These are phyloP conservation scores for Rhimphoctona megacephalus DNA, from an alignment of 2,888 invertebrate species.

Conservation along the genomic window DNA sequence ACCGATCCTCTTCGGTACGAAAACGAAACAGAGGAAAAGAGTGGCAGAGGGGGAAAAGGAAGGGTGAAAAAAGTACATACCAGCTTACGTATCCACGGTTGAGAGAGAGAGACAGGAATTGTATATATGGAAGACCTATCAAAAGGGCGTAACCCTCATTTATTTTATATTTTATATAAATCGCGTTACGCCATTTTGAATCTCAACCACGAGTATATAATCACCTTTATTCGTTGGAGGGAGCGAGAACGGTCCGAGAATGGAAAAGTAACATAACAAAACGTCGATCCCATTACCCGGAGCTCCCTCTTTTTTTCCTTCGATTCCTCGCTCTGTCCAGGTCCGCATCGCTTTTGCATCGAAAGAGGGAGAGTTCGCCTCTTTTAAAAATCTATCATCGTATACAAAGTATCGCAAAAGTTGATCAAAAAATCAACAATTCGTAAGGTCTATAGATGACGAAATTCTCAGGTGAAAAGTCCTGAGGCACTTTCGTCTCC, in stretches of 20 bases:
- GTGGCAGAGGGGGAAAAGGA: constrained; percentile 23
- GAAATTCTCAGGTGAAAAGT: background rate
- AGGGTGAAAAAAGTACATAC: constrained; percentile 64
- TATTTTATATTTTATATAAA: background rate
- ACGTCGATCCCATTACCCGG: constrained; percentile 84
- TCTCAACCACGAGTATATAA: background rate
- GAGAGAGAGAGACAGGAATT: constrained; percentile 11
- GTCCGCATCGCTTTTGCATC: constrained; percentile 25
- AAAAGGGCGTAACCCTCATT: constrained; percentile 1
- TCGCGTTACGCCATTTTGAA: background rate
- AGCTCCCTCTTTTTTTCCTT: constrained; percentile 70
- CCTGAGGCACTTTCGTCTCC: background rate
- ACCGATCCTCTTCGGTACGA: constrained; percentile 60
- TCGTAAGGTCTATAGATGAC: background rate
- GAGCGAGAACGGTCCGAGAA: constrained; percentile 78
- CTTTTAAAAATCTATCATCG: constrained; percentile 57
- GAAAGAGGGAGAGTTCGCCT: constrained; percentile 32
- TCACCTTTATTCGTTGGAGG: constrained; percentile 7
- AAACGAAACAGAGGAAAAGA: constrained; percentile 66
- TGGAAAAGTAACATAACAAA: constrained; percentile 85
- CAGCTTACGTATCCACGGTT: constrained; percentile 17
- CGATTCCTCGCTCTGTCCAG: constrained; percentile 53
- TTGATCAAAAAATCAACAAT: background rate
- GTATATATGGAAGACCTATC: background rate
- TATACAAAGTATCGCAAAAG: background rate